Evolutionary conservation across 2,797 vertebrate genomes (phyloP).

Genomic region (Typhlichthys eigenmanni): DNA sequence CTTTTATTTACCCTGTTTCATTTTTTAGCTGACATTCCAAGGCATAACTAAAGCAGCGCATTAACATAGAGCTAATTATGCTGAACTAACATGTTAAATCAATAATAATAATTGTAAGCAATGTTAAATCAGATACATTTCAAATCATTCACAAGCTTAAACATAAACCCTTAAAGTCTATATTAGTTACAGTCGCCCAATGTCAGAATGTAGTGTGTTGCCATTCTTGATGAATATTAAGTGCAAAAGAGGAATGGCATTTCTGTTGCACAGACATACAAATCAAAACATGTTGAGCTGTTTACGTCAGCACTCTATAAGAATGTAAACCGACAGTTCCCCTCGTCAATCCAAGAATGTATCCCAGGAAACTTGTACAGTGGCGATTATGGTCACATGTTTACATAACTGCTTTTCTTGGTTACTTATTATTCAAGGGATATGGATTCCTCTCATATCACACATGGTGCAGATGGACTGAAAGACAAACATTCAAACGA

Average conservation of each 20-base stretch:
- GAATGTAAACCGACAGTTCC: constrained; percentile 64
- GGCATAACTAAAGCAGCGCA: too few relatives aligned
- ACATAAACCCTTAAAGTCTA: background rate
- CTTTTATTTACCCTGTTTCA: too few relatives aligned
- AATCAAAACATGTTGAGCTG: constrained; percentile 58
- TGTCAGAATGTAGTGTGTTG: background rate
- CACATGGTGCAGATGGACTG: constrained; percentile 12
- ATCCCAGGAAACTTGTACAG: constrained; percentile 42
- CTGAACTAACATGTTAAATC: too few relatives aligned
- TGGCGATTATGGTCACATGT: constrained; percentile 39
- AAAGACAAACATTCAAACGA: too few relatives aligned
- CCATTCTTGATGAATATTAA: background rate
- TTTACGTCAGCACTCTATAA: constrained; percentile 50
- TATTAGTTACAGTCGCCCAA: background rate
- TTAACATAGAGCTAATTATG: too few relatives aligned
- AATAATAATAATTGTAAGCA: too few relatives aligned
- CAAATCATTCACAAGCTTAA: too few relatives aligned
- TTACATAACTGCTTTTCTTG: constrained; percentile 5
- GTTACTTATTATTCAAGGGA: background rate
- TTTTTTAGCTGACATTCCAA: too few relatives aligned
- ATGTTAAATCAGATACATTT: too few relatives aligned
- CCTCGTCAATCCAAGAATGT: constrained; percentile 25
- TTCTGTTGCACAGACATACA: constrained; percentile 31
- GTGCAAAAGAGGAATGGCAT: constrained; percentile 24
- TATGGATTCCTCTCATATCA: background rate